These are phyloP conservation scores for Stigmatopora nigra DNA, from an alignment of 2,113 vertebrate genomes.

Conservation along the genomic window DNA sequence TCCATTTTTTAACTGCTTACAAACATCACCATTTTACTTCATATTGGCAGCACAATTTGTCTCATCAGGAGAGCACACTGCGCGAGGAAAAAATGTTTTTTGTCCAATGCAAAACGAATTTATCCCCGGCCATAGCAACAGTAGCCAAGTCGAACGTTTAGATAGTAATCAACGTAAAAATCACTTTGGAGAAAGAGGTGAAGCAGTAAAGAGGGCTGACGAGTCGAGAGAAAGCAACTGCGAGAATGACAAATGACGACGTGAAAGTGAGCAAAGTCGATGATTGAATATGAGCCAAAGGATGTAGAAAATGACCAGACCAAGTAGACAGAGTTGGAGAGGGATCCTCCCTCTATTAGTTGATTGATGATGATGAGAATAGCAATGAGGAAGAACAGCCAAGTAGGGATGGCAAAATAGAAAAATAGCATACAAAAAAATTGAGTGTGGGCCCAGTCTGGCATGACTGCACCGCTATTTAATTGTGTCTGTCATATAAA, in stretches of 20 bases:
- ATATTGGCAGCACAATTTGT: slow-evolving; percentile 22
- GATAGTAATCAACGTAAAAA: slow-evolving; percentile 41
- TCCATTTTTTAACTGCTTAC: neutral
- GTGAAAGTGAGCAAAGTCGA: slow-evolving; percentile 50
- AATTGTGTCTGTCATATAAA: slow-evolving; percentile 41
- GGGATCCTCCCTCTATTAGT: slow-evolving; percentile 47
- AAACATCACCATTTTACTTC: slow-evolving; percentile 17
- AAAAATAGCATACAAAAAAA: slow-evolving; percentile 16
- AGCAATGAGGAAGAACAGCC: slow-evolving; percentile 59
- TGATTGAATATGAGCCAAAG: slow-evolving; percentile 46
- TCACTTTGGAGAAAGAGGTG: slow-evolving; percentile 38
- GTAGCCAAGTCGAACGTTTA: slow-evolving; percentile 50
- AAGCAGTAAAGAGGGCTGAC: slow-evolving; percentile 1
- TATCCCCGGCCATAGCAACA: slow-evolving; percentile 38
- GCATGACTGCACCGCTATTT: slow-evolving; percentile 30
- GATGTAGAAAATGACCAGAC: slow-evolving; percentile 52
- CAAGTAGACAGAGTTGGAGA: slow-evolving; percentile 8
- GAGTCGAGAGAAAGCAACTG: slow-evolving; percentile 29
- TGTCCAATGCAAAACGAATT: slow-evolving; percentile 46
- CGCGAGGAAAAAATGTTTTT: slow-evolving; percentile 55
- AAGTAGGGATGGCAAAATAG: slow-evolving; percentile 21
- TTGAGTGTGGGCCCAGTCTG: slow-evolving; percentile 9
- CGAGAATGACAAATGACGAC: slow-evolving; percentile 51
- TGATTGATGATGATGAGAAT: slow-evolving; percentile 68
- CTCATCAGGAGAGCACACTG: slow-evolving; percentile 42